Evolutionary conservation across 1,140 invertebrate species (phyloP), one percentile per base, ranked within the genome.

Genomic region (Lerema accius): DNA sequence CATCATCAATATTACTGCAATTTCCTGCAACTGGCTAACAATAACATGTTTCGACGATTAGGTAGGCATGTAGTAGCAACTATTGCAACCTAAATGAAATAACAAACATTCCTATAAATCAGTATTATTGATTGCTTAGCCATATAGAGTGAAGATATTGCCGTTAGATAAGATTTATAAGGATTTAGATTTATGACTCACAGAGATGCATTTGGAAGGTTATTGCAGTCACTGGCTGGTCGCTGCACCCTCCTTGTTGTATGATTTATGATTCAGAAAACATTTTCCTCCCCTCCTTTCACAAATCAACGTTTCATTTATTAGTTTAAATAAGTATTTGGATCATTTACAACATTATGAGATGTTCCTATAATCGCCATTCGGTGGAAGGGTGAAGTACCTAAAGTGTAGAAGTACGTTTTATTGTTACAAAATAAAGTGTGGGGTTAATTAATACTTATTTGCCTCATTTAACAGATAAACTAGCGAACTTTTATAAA

Each of bases 181-280:
- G 39, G 11, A 55, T 42, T 55, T 42, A 42, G 19, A 56, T 56
- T 58, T 58, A 58, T 46, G 28, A 40, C 23, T 28, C 39, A 32
- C 23, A 42, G 26, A 11, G 51, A 56, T n/a, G 13, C 39, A 56
- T 26, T 56, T 32, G 35, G 14, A 26, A 45, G 28, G 55, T 58
- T 58, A 45, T 46, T 45, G 26, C 40, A 58, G 35, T 15, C 42
- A 19, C n/a, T 32, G 26, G 19, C 53, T 56, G 53, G 39, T n/a
- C n/a, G n/a, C n/a, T n/a, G n/a, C n/a, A n/a, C 53, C 37, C 26
- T 15, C 28, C 55, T 58, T 46, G 19, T 17, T n/a, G 11, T 13
- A 40, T 58, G 40, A 58, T 58, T 58, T 45, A 58, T 32, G 40
- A 35, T 46, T 58, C n/a, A 15, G 40, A 45, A 45, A 58, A 46